Conservation (phyloP, 2,888 invertebrate species). For the Morinoia aosen region DNA sequence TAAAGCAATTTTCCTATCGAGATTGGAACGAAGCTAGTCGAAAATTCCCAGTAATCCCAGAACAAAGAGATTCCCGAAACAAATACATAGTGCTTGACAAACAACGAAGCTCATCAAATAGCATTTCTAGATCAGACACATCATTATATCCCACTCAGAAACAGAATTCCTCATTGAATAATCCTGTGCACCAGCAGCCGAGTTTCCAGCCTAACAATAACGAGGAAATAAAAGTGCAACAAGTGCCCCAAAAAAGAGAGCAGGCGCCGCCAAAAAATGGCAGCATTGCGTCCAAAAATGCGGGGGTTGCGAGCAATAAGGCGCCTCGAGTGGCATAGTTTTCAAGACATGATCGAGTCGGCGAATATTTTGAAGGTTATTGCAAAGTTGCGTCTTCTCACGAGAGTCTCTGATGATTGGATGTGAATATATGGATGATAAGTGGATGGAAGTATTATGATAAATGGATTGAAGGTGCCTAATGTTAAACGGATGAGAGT, state of each 20-base stretch:
- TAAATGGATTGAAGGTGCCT: no score
- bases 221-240: not conserved
- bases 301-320: not conserved
- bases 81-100: no score
- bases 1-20: no score
- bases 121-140: not conserved
- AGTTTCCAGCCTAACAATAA: not conserved
- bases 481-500: no score
- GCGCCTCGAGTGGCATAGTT: not conserved
- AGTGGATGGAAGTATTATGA: no score
- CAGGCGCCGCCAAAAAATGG: not conserved
- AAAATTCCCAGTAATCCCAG: no score
- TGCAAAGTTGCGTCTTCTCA: not conserved
- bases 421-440: no score
- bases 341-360: not conserved
- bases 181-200: not conserved
- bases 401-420: not conserved
- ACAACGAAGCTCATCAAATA: no score
- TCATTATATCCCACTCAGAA: not conserved
- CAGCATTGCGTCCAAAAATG: not conserved
- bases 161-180: not conserved
- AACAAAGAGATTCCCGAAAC: no score
- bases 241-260: not conserved
- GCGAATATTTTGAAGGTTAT: not conserved
- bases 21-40: no score